These are phyloP conservation scores for Erebia palarica DNA, from an alignment of 2,888 invertebrate species.

Conservation along the genomic window DNA sequence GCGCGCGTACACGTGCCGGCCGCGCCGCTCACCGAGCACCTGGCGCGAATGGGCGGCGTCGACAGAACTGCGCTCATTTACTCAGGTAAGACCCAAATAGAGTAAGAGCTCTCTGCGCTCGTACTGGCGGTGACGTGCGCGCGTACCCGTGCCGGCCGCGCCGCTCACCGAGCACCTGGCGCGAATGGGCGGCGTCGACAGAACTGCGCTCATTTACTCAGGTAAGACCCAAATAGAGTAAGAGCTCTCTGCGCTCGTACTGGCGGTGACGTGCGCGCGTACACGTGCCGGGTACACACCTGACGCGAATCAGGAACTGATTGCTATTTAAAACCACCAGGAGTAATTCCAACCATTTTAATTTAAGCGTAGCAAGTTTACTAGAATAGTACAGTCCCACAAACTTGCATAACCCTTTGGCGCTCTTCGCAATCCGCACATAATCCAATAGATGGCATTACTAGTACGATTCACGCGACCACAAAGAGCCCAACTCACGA, in stretches of 20 bases:
- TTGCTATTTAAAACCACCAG: too few relatives aligned
- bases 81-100: conserved; percentile 69
- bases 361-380: too few relatives aligned
- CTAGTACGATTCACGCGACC: too few relatives aligned
- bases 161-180: conserved; percentile 82
- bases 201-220: conserved; percentile 84
- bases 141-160: conserved; percentile 79
- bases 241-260: conserved; percentile 85
- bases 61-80: conserved; percentile 84
- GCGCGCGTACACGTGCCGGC: conserved; percentile 87
- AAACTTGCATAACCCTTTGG: too few relatives aligned
- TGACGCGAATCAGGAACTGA: conserved; percentile 68
- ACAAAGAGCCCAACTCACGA: too few relatives aligned
- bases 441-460: too few relatives aligned
- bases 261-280: conserved; percentile 71
- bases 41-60: conserved; percentile 68
- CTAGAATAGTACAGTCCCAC: too few relatives aligned
- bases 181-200: conserved; percentile 68
- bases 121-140: conserved; percentile 52
- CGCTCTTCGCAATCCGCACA: too few relatives aligned
- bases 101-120: conserved; percentile 87
- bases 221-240: conserved; percentile 71
- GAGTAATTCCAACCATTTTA: too few relatives aligned
- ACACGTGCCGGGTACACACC: conserved; percentile 69
- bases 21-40: conserved; percentile 81